Conservation (phyloP, 2,797 vertebrate species). For the Falco columbarius region DNA sequence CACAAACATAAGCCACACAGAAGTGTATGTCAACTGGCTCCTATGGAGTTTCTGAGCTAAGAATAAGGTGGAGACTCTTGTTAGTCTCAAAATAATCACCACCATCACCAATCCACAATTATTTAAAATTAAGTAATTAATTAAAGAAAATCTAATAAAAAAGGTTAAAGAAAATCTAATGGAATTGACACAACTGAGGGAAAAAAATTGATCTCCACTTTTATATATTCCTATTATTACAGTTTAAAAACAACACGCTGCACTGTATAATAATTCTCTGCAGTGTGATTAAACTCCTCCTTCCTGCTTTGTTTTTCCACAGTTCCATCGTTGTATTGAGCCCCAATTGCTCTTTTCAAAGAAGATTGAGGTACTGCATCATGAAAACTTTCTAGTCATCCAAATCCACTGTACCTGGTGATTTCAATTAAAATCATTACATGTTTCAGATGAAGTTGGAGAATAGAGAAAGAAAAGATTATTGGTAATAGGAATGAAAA, state of each 20-base stretch:
- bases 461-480: constrained; percentile 3
- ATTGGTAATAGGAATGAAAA: neutral
- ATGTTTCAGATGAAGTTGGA: constrained; percentile 41
- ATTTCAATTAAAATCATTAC: constrained; percentile 59
- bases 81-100: neutral
- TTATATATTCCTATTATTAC: neutral
- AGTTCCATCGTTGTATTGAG: neutral
- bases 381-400: constrained; percentile 50
- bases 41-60: neutral
- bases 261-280: constrained; percentile 18
- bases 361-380: constrained; percentile 33
- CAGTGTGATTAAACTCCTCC: neutral
- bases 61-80: neutral
- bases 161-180: neutral
- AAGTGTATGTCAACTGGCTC: neutral
- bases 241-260: neutral
- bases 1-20: neutral
- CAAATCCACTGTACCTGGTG: constrained; percentile 23
- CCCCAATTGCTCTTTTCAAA: constrained; percentile 15
- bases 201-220: neutral
- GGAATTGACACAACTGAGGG: neutral
- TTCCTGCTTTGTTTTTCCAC: constrained; percentile 7
- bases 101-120: neutral
- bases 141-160: no score
- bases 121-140: no score